Base-by-base conservation (phyloP, 2,888 invertebrate genomes). In the Sinelater perroti region DNA sequence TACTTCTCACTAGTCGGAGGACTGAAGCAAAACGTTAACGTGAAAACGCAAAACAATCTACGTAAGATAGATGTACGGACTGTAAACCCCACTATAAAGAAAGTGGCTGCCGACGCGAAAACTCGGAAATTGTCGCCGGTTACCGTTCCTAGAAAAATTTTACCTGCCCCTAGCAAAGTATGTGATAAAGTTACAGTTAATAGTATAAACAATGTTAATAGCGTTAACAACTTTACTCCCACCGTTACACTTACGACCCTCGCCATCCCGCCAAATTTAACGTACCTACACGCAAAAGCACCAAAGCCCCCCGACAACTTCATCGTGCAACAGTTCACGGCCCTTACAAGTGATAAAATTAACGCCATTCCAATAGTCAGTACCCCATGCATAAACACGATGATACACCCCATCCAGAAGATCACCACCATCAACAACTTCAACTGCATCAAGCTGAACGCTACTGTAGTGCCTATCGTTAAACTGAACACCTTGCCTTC, bases 401-500 rank as follows among this genome's bases (percentile, higher is more conserved):
- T 77, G 52, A 70, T 78, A 31, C 76, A 76, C 62, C 76, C 76
- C 20, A 67, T 77, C 61, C 74, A 72, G 64, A 76, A 76, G 60
- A 70, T 77, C 26, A 62, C 73, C 40, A 70, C 76, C 42, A 71
- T 77, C 53, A 76, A 76, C 65, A 75, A 74, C 64, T 75, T 76
- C 65, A 76, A 74, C 61, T 77, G 76, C 66, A 74, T 79, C 65
- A 79, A 78, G 70, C 67, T 79, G 61, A 78, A 78, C 61, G 76
- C 77, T 54, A 77, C 77, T 67, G 77, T 79, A 70, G 77, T 79
- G 76, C 78, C 79, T 72, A 75, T 79, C 69, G 78, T 78, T 45
- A 79, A 78, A 70, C 66, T 78, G 62, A 78, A 77, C 68, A 68
- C 75, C 57, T 68, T 77, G 72, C 76, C 61, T 61, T 57, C 52